Percentiles rank a stretch among this genome's conserved stretches.
Evolutionary conservation across 2,113 vertebrate genomes (phyloP).

Genomic region (Nyctereutes procyonoides): DNA sequence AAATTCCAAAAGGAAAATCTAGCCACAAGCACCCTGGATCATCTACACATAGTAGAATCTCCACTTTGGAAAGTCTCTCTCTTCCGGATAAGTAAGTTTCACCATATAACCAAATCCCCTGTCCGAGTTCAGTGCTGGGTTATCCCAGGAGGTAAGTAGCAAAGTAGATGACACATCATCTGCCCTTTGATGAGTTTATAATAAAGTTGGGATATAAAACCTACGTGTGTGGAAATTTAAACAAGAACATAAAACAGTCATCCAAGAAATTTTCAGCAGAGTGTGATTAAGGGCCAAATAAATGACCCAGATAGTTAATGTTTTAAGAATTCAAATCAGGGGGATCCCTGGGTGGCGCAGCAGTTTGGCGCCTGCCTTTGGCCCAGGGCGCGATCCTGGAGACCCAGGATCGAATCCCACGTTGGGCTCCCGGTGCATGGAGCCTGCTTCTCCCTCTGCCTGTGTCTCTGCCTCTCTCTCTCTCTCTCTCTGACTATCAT

Average conservation of each 20-base stretch:
- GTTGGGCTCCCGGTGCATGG: no score
- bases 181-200: neutral
- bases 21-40: neutral
- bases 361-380: no score
- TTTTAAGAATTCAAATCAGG: neutral
- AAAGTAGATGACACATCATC: neutral
- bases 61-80: neutral
- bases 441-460: no score
- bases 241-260: neutral
- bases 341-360: no score
- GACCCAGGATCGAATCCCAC: no score
- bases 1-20: conserved; percentile 7
- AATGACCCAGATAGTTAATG: neutral
- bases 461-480: no score
- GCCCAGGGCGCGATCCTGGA: no score
- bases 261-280: neutral
- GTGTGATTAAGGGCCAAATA: neutral
- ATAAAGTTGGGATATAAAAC: conserved; percentile 25
- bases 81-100: neutral
- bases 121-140: neutral
- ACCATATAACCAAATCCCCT: neutral
- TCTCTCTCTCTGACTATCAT: no score
- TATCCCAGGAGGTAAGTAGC: neutral
- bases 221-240: conserved; percentile 3
- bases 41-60: neutral